Conservation (phyloP, 2,888 invertebrate genomes). For the Nebria brevicollis region DNA sequence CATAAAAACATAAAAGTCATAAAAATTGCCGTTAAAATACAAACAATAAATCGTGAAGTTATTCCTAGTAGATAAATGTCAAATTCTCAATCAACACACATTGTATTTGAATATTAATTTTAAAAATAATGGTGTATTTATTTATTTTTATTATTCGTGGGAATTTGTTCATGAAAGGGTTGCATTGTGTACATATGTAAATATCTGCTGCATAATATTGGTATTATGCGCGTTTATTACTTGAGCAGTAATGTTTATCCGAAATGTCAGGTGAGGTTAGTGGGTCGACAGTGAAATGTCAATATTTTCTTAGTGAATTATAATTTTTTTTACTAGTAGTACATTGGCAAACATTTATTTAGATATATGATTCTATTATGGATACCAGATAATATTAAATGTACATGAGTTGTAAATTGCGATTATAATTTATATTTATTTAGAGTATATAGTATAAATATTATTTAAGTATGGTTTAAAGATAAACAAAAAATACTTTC, state of each 20-base stretch:
- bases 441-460: no score
- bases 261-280: constrained; percentile 46
- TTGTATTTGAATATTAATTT: constrained; percentile 33
- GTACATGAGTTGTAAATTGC: no score
- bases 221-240: neutral
- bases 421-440: no score
- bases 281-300: constrained; percentile 43
- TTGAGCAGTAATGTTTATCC: constrained; percentile 12
- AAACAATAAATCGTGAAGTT: constrained; percentile 12
- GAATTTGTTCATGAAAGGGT: constrained; percentile 22
- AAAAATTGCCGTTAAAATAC: constrained; percentile 13
- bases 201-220: neutral
- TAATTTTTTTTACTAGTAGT: constrained; percentile 18
- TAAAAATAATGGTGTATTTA: constrained; percentile 31
- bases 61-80: constrained; percentile 31
- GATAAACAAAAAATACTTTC: no score
- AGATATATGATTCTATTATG: neutral
- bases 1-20: constrained; percentile 20
- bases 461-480: no score
- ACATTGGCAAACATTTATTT: neutral
- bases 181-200: constrained; percentile 15
- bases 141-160: constrained; percentile 22
- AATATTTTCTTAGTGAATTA: constrained; percentile 45
- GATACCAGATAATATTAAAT: no score
- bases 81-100: constrained; percentile 22